These are phyloP conservation scores for Pegoplata infirma DNA, from an alignment of 2,888 invertebrate species.

Conservation along the genomic window DNA sequence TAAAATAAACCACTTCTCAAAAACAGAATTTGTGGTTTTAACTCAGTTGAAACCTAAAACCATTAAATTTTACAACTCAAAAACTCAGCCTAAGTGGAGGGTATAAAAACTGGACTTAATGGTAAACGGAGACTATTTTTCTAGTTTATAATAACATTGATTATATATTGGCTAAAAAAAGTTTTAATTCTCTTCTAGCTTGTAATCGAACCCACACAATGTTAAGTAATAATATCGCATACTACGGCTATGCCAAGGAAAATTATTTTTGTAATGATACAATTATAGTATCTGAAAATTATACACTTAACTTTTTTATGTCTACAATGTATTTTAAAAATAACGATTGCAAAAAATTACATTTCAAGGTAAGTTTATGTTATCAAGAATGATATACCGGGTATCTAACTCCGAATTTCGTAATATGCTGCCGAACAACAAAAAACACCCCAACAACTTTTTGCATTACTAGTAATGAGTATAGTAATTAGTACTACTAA, in stretches of 20 bases:
- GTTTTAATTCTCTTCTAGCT: slow-evolving; percentile 64
- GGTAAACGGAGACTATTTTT: no score
- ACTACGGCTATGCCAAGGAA: slow-evolving; percentile 66
- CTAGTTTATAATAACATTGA: neutral
- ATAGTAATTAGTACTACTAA: no score
- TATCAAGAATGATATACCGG: no score
- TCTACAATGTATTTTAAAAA: slow-evolving; percentile 73
- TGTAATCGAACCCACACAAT: slow-evolving; percentile 81
- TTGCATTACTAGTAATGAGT: no score
- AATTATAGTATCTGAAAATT: slow-evolving; percentile 83
- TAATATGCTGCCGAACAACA: neutral
- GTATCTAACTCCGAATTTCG: no score
- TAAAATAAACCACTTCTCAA: no score
- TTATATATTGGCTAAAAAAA: neutral
- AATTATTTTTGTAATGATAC: slow-evolving; percentile 80
- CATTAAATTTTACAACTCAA: no score
- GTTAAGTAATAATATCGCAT: slow-evolving; percentile 82
- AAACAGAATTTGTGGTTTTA: no score
- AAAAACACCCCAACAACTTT: neutral
- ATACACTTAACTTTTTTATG: slow-evolving; percentile 85
- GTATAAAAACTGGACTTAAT: no score
- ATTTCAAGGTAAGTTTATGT: slow-evolving; percentile 67
- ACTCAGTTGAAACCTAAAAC: no score
- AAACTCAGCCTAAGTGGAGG: no score
- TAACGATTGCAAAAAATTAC: slow-evolving; percentile 19